Evolutionary conservation across 1,140 invertebrate genomes (phyloP), one percentile per base, ranked within the genome.

Genomic region (Gonioctena quinquepunctata): DNA sequence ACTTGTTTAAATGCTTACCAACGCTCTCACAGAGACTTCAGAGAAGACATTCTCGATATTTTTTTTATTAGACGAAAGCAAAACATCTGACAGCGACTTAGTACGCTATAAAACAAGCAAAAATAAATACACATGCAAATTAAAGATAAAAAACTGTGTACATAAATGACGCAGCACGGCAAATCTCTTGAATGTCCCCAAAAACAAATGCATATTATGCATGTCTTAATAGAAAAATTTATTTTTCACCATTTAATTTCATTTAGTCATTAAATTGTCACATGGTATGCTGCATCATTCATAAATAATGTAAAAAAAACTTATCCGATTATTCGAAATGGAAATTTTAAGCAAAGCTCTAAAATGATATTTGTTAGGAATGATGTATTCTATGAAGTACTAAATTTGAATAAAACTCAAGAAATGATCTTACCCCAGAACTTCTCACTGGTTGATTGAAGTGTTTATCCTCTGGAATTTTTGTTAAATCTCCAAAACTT

Each of bases 401-500:
- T n/a, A n/a, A n/a, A n/a, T n/a, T n/a, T n/a, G n/a, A n/a, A n/a
- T n/a, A n/a, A n/a, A n/a, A n/a, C n/a, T n/a, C n/a, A 21, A 23
- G 8, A 19, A 54, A 54, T 54, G 23, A 54, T 66, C 64, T 66
- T 66, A 66, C 64, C 64, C 49, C 64, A 11, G 25, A 19, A 25
- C 22, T 54, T 66, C 50, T 56, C 61, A 23, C 16, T 56, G 52
- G 25, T 22, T 69, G 26, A 77, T 72, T 42, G 73, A 68, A 71
- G 74, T 70, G 68, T 54, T 13, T 82, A 76, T 82, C 83, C 74
- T 85, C 85, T 28, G 78, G 83, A 67, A 87, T 83, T 80, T 85
- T 86, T 73, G 86, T 87, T 76, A 89, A 84, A 84, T 89, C 87
- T 75, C 87, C 87, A 80, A 88, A 89, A 84, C 87, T 88, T 78